Conservation (phyloP, 2,113 vertebrate species). For the Falcunculus frontatus region DNA sequence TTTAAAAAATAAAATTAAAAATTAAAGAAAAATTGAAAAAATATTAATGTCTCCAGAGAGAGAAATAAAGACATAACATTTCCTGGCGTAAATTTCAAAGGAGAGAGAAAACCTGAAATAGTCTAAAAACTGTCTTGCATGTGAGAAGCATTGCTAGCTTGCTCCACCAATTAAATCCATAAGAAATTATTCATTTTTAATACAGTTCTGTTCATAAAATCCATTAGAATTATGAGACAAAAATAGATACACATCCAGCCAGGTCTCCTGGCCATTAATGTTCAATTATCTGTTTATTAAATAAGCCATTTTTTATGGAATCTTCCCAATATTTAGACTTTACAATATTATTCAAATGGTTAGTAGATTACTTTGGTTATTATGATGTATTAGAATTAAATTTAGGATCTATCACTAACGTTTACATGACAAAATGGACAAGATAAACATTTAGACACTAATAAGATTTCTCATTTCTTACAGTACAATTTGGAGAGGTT, state of each 20-base stretch:
- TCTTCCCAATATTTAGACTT: slow-evolving; percentile 5
- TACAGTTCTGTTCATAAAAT: slow-evolving; percentile 7
- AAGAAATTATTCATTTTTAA: neutral
- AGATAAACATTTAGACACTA: neutral
- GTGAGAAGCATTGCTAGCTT: neutral
- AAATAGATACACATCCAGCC: neutral
- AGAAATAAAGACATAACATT: neutral
- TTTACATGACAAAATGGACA: neutral
- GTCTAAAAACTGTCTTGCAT: neutral
- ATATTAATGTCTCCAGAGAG: neutral
- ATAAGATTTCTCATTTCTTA: neutral
- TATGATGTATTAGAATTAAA: slow-evolving; percentile 14
- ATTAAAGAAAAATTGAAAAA: too few relatives aligned
- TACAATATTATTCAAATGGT: slow-evolving; percentile 43
- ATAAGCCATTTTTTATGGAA: slow-evolving; percentile 35
- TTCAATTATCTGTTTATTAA: slow-evolving; percentile 47
- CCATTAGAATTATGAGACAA: neutral
- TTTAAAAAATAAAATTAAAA: neutral
- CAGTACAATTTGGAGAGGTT: neutral
- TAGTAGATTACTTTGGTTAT: slow-evolving; percentile 34
- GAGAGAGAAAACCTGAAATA: neutral
- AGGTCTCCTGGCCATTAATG: neutral
- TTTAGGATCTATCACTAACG: neutral
- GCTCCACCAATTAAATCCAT: neutral
- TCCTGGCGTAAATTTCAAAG: neutral